These are phyloP conservation scores for Polyploca ridens DNA, from an alignment of 2,888 invertebrate species.

Conservation along the genomic window DNA sequence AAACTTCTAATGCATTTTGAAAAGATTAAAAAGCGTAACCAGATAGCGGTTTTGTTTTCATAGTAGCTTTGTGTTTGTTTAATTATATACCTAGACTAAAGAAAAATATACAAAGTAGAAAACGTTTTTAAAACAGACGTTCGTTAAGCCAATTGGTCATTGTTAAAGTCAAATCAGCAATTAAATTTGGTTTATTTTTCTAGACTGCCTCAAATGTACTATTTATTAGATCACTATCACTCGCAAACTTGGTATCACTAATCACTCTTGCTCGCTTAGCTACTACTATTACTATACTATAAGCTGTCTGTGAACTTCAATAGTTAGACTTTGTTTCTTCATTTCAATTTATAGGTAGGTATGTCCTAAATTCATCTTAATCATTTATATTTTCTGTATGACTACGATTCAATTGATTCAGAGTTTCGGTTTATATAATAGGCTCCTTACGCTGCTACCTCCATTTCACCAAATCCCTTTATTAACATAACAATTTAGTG, in stretches of 20 bases:
- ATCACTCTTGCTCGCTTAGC: constrained; percentile 34
- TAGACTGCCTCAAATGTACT: constrained; percentile 22
- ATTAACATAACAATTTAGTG: constrained; percentile 67
- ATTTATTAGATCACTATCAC: constrained; percentile 44
- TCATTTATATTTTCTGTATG: constrained; percentile 25
- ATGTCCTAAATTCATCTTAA: not conserved
- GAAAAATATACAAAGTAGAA: constrained; percentile 23
- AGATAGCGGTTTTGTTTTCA: not conserved
- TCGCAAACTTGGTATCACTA: constrained; percentile 28
- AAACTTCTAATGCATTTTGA: constrained; percentile 1
- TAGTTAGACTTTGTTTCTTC: constrained; percentile 12
- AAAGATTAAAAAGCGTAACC: not conserved
- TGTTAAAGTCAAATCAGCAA: constrained; percentile 33
- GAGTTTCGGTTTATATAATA: constrained; percentile 17
- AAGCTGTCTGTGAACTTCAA: constrained; percentile 4
- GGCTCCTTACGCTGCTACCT: constrained; percentile 45
- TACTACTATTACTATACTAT: constrained; percentile 18
- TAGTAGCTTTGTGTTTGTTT: not conserved
- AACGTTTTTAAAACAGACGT: not conserved
- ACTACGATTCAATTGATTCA: constrained; percentile 31
- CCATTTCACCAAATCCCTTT: constrained; percentile 53
- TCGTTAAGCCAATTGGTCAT: not conserved
- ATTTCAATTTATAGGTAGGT: not conserved
- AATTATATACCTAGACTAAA: too few relatives aligned
- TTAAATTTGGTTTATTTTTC: constrained; percentile 40